Evolutionary conservation across 2,113 vertebrate genomes (phyloP).

Genomic region (Leptobrachium leishanense): DNA sequence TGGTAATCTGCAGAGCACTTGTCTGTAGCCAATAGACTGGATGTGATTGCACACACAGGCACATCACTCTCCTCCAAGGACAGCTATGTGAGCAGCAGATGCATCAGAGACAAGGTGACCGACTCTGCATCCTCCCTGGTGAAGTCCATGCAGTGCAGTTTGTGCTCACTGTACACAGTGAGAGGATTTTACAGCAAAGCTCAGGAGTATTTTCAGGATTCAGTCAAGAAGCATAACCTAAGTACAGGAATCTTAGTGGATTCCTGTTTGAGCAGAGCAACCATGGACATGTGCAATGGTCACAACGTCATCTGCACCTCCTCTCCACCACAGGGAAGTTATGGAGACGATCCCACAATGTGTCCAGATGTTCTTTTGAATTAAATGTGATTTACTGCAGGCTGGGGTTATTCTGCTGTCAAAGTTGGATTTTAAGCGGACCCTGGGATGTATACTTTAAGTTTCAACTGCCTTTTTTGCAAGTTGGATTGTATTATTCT

Average conservation of each 20-base stretch:
- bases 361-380: neutral
- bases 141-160: too few relatives aligned
- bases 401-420: neutral
- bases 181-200: too few relatives aligned
- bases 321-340: neutral
- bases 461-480: neutral
- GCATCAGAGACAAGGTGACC: too few relatives aligned
- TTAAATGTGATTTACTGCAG: too few relatives aligned
- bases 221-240: neutral
- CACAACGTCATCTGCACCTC: neutral
- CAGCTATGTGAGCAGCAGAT: too few relatives aligned
- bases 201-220: too few relatives aligned
- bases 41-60: too few relatives aligned
- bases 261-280: neutral
- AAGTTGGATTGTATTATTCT: neutral
- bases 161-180: too few relatives aligned
- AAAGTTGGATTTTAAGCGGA: neutral
- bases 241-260: neutral
- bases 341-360: neutral
- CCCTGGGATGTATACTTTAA: slow-evolving; percentile 4
- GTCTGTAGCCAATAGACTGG: too few relatives aligned
- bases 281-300: neutral
- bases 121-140: too few relatives aligned
- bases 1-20: too few relatives aligned
- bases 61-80: too few relatives aligned